Percentiles rank a stretch among this genome's conserved stretches.
phyloP scores from a whole-genome alignment of 1,140 invertebrate species.

The Oedothorax gibbosus region DNA sequence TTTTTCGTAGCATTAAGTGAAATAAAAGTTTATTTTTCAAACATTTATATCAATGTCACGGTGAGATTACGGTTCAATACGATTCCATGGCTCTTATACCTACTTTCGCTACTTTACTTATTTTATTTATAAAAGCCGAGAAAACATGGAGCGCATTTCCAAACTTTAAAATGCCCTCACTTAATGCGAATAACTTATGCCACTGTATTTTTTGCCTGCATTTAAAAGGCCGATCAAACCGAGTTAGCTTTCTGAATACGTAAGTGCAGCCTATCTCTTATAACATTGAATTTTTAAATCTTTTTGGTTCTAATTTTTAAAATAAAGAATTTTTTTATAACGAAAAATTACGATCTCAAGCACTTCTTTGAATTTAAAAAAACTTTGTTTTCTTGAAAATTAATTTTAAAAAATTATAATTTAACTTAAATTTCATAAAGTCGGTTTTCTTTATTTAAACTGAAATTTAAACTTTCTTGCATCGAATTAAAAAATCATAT shows the following conservation, averaged over 20 bases:
- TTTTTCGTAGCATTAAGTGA: not conserved
- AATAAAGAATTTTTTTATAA: too few relatives aligned
- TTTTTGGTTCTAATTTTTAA: too few relatives aligned
- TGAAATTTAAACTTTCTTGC: too few relatives aligned
- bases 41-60: constrained; percentile 40
- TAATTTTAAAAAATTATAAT: too few relatives aligned
- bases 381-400: too few relatives aligned
- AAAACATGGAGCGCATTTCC: constrained; percentile 1
- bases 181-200: constrained; percentile 44
- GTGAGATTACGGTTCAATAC: constrained; percentile 22
- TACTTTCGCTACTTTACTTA: not conserved
- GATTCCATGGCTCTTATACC: constrained; percentile 22
- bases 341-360: too few relatives aligned
- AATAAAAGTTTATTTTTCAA: constrained; percentile 4
- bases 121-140: not conserved
- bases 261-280: not conserved
- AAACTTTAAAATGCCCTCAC: constrained; percentile 33
- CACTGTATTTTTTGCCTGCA: too few relatives aligned
- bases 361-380: too few relatives aligned
- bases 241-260: constrained; percentile 1
- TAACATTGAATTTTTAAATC: not conserved
- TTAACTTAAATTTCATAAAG: too few relatives aligned
- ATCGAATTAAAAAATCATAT: too few relatives aligned
- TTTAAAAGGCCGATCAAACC: not conserved
- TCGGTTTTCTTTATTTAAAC: too few relatives aligned